Conservation (phyloP, 2,888 invertebrate genomes). For the Leistus spinibarbis region DNA sequence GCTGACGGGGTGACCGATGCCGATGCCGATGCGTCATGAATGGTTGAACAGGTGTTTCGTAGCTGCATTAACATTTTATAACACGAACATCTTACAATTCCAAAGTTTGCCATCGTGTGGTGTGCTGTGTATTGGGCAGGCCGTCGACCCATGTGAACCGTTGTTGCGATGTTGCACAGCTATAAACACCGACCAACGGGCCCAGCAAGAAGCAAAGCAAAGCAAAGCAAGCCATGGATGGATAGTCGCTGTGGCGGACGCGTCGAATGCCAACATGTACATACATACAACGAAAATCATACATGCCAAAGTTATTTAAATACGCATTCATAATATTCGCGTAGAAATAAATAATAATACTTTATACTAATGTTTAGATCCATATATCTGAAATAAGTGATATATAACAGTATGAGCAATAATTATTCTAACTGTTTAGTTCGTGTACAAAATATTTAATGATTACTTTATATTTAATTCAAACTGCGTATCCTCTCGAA, state of each 20-base stretch:
- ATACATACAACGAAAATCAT: not conserved
- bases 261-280: not conserved
- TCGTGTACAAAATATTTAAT: too few species aligned
- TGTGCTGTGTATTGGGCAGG: conserved; percentile 15
- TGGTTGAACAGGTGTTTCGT: conserved; percentile 29
- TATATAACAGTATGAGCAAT: too few species aligned
- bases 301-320: not conserved
- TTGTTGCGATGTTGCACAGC: not conserved
- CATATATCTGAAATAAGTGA: too few species aligned
- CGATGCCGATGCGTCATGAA: conserved; percentile 10
- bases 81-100: conserved; percentile 10
- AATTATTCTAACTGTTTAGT: too few species aligned
- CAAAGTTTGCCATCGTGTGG: not conserved
- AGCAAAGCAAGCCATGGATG: not conserved
- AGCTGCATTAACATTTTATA: conserved; percentile 28
- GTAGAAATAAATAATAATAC: too few species aligned
- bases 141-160: conserved; percentile 28
- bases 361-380: too few species aligned
- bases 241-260: not conserved
- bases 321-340: not conserved
- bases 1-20: not conserved
- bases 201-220: too few species aligned
- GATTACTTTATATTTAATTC: too few species aligned
- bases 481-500: too few species aligned
- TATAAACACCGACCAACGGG: not conserved